Percentiles rank a stretch among this genome's conserved stretches.
Evolutionary conservation across 2,888 invertebrate species (phyloP).

Genomic region (Polymixis lichenea): DNA sequence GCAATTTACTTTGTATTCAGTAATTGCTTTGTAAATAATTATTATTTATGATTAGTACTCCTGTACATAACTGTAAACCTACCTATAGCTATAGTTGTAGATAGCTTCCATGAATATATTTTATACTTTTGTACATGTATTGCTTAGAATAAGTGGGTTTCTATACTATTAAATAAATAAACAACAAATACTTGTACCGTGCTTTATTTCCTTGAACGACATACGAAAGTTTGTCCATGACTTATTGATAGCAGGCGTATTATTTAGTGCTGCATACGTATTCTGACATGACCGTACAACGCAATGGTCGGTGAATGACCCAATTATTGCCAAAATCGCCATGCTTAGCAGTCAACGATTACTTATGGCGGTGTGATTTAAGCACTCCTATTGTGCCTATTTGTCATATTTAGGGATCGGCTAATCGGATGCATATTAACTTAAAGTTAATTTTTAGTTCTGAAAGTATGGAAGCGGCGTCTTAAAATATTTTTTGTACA

Average conservation of each 20-base stretch:
- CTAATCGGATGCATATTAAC: too few relatives aligned
- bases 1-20: conserved; percentile 71
- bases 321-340: conserved; percentile 20
- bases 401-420: neutral
- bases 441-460: too few relatives aligned
- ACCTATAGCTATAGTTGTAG: conserved; percentile 75
- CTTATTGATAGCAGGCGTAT: conserved; percentile 1
- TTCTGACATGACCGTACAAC: conserved; percentile 19
- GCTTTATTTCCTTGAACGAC: conserved; percentile 36
- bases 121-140: conserved; percentile 76
- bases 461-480: too few relatives aligned
- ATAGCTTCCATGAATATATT: conserved; percentile 71
- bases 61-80: conserved; percentile 78
- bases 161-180: conserved; percentile 70
- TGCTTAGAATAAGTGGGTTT: conserved; percentile 72
- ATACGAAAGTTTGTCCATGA: neutral
- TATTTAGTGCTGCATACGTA: conserved; percentile 19
- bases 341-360: conserved; percentile 22
- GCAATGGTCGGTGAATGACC: conserved; percentile 4
- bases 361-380: conserved; percentile 17
- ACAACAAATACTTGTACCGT: conserved; percentile 32
- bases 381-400: conserved; percentile 2
- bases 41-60: conserved; percentile 80
- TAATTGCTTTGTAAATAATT: conserved; percentile 85
- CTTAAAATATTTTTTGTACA: too few relatives aligned